Conservation (phyloP, 2,797 vertebrate species). For the Macrochelys suwanniensis region DNA sequence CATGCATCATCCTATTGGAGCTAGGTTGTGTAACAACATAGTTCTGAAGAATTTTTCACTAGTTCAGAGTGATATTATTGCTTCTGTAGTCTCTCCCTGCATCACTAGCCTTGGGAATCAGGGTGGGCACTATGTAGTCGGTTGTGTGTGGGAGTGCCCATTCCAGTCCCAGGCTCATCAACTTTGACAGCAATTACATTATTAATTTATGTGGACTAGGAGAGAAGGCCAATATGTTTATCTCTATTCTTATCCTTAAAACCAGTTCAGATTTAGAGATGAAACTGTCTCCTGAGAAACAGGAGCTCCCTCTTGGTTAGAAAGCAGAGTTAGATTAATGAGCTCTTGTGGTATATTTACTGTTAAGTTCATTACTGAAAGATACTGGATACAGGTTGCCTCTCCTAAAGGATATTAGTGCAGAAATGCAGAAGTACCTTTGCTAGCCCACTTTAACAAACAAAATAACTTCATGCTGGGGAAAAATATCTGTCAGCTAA, state of each 20-base stretch:
- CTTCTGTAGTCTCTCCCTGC: background rate
- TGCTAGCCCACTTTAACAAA: background rate
- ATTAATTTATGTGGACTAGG: conserved; percentile 23
- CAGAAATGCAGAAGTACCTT: conserved; percentile 44
- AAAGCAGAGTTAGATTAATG: conserved; percentile 71
- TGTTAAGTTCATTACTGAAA: conserved; percentile 67
- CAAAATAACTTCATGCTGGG: conserved; percentile 17
- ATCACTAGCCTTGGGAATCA: background rate
- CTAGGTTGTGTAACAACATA: background rate
- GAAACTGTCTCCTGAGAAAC: conserved; percentile 58
- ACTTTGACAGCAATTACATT: background rate
- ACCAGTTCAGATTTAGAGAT: conserved; percentile 55
- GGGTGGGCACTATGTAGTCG: background rate
- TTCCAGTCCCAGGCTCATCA: accelerated
- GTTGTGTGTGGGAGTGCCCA: accelerated
- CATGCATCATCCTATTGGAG: background rate
- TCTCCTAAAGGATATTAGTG: conserved; percentile 58
- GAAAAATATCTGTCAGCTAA: conserved; percentile 6
- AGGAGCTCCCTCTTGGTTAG: conserved; percentile 40
- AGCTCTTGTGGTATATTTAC: conserved; percentile 61
- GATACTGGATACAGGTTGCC: conserved; percentile 49
- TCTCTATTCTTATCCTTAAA: conserved; percentile 51
- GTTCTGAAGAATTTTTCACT: no score
- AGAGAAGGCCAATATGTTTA: conserved; percentile 15
- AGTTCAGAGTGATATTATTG: conserved; percentile 6